A percentile compares a stretch with the other conserved stretches of the same genome.
Evolutionary conservation across 1,140 invertebrate species (phyloP).

Genomic region (Aporrectodea caliginosa): DNA sequence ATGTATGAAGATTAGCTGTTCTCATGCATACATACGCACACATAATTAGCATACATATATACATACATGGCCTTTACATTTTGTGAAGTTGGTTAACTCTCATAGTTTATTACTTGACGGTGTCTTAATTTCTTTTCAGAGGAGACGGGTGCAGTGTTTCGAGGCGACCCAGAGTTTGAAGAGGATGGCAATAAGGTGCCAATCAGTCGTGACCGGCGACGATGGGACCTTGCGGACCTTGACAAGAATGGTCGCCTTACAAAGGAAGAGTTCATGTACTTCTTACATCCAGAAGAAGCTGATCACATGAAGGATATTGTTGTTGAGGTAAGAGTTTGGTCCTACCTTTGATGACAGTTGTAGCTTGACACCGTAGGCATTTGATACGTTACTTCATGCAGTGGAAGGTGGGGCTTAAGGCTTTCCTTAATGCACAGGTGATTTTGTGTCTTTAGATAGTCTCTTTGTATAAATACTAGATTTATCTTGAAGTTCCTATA

Average conservation of each 20-base stretch:
- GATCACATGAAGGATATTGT: constrained; percentile 89
- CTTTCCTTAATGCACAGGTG: not conserved
- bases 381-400: too few relatives aligned
- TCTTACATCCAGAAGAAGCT: constrained; percentile 93
- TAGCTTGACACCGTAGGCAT: too few relatives aligned
- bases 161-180: constrained; percentile 20
- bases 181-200: constrained; percentile 43
- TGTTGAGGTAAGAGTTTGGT: constrained; percentile 62
- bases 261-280: constrained; percentile 82
- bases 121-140: not conserved
- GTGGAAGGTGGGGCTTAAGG: not conserved
- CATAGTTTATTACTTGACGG: too few relatives aligned
- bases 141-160: not conserved
- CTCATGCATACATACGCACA: too few relatives aligned
- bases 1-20: not conserved
- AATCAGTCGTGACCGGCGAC: constrained; percentile 47
- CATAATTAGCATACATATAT: too few relatives aligned
- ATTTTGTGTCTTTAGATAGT: not conserved
- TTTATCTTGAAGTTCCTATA: not conserved
- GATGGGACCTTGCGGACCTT: constrained; percentile 51
- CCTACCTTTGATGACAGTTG: too few relatives aligned
- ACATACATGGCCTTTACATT: too few relatives aligned
- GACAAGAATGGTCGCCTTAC: constrained; percentile 46
- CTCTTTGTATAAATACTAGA: not conserved
- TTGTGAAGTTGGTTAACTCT: too few relatives aligned